phyloP scores from a whole-genome alignment of 1,140 invertebrate species.

The Steinernema feltiae region DNA sequence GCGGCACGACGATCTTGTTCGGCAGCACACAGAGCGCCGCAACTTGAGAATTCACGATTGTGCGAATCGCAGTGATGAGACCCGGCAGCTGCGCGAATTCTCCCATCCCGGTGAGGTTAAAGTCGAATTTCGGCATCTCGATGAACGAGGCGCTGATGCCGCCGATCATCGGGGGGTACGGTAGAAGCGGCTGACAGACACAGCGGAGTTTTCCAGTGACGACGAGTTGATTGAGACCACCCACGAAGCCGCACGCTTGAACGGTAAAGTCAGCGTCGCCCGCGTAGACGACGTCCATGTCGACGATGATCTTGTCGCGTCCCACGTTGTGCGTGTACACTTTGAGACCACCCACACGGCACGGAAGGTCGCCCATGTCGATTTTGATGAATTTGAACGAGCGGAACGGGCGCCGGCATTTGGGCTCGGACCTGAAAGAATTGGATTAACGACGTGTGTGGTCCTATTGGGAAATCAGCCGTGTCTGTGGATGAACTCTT shows the following conservation, averaged over 20 bases:
- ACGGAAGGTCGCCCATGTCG: constrained; percentile 54
- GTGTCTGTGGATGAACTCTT: no score
- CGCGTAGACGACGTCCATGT: constrained; percentile 57
- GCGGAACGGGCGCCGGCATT: constrained; percentile 57
- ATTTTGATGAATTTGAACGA: constrained; percentile 55
- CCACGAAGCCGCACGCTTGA: constrained; percentile 52
- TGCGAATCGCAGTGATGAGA: constrained; percentile 54
- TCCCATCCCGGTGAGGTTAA: constrained; percentile 56
- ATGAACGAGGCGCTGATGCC: constrained; percentile 53
- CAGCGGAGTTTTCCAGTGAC: constrained; percentile 51
- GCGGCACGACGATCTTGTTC: constrained; percentile 56
- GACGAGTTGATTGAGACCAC: constrained; percentile 52
- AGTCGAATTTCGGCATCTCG: constrained; percentile 52
- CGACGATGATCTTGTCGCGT: constrained; percentile 54
- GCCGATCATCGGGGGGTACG: constrained; percentile 57
- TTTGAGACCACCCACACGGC: constrained; percentile 52
- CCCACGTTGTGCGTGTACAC: constrained; percentile 56
- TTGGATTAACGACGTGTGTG: no score
- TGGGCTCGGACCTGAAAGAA: constrained; percentile 41
- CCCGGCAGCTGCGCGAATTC: constrained; percentile 55
- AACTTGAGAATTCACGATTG: constrained; percentile 46
- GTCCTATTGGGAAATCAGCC: no score
- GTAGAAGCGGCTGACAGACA: constrained; percentile 49
- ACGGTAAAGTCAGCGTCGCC: constrained; percentile 57
- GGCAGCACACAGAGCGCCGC: constrained; percentile 53